Conservation (phyloP, 1,140 invertebrate species). For the Scylla paramamosain region DNA sequence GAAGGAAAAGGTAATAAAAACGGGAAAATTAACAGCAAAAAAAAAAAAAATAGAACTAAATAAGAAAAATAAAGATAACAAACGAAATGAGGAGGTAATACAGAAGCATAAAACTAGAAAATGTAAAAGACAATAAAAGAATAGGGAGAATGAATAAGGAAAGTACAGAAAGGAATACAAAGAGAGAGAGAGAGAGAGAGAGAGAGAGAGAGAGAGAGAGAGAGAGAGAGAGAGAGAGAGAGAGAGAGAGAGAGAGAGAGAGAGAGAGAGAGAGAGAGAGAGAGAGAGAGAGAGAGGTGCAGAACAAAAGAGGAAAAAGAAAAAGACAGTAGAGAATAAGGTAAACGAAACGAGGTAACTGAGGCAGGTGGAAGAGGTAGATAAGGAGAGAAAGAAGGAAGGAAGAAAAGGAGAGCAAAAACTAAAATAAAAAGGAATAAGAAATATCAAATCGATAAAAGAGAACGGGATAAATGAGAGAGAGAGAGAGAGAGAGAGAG, state of each 20-base stretch:
- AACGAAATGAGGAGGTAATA: too few species aligned
- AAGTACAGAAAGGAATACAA: background rate
- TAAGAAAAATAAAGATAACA: too few species aligned
- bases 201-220: too few species aligned
- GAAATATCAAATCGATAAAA: background rate
- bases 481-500: background rate
- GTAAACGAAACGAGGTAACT: too few species aligned
- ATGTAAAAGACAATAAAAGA: too few species aligned
- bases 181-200: background rate
- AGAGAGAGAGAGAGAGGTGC: background rate
- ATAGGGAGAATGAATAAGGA: background rate
- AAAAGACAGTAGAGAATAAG: too few species aligned
- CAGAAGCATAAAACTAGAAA: too few species aligned
- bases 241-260: constrained; percentile 24
- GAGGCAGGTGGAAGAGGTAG: too few species aligned
- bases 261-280: background rate
- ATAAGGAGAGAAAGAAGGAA: background rate
- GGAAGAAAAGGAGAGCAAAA: background rate
- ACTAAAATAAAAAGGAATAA: background rate
- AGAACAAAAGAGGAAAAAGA: too few species aligned
- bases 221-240: background rate
- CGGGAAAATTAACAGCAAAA: too few species aligned
- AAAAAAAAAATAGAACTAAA: too few species aligned
- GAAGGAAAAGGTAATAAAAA: background rate
- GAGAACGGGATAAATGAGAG: background rate